Base-by-base conservation (phyloP, 2,888 invertebrate genomes). In the Ellobium chinense region DNA sequence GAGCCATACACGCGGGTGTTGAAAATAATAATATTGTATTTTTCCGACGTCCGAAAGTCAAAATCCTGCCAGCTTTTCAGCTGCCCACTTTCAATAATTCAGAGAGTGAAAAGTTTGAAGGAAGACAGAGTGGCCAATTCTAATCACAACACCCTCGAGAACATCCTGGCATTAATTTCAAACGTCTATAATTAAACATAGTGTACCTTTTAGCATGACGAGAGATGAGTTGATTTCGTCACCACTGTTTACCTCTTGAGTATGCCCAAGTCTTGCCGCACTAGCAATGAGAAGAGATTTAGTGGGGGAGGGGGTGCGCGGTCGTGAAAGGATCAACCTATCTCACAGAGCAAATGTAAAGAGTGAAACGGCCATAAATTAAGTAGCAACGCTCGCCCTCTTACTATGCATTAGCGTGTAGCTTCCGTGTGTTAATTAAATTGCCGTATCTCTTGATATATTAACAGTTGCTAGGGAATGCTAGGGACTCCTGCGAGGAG, bases 391-490 rank as follows among this genome's bases (percentile, higher is more conserved):
- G 18, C 36, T 39, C 56, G 46, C 65, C 54, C 56, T 63, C 66
- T 29, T 24, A 65, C 75, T 31, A 12, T 27, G 24, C 27, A 65
- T 76, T 56, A 54, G 12, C 66, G 29, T 56, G 27, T 24, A 24
- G 24, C 34, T 56, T 34, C 29, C 34, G 21, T 7, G 60, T 72
- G 60, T 72, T 72, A 72, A 72, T 72, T 70, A 72, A 72, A 72
- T 37, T 1, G 72, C 37, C 72, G 37, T 72, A 72, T 72, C 58
- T 58, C 58, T 56, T 72, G 7, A 34, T 36, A 60, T 72, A 72
- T 72, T 34, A 72, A 72, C n/a, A 24, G 72, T 72, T 72, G 72
- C 60, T 72, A 60, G 36, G 72, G 72, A 56, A 56, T 56, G 56
- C 58, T 58, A 58, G 36, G 56, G 72, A 72, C 72, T 34, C 36